Percentiles rank a stretch among this genome's conserved stretches.
These are phyloP conservation scores for Lagodon rhomboides DNA, from an alignment of 2,797 vertebrate species.

Conservation along the genomic window DNA sequence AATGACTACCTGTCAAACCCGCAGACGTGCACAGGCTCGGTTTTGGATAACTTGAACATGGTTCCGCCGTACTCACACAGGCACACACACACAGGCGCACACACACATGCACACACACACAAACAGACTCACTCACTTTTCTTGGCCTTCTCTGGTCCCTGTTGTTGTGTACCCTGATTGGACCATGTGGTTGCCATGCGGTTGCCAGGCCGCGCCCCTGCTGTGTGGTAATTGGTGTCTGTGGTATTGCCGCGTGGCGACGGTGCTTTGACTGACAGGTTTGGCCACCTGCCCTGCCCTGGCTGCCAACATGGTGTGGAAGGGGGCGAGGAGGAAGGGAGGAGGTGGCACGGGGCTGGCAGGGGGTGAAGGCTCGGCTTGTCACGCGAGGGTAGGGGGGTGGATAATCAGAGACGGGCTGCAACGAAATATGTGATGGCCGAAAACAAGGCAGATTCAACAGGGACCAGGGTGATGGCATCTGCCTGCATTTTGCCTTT, in stretches of 20 bases:
- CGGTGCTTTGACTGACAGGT: constrained; percentile 85
- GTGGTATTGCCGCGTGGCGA: constrained; percentile 82
- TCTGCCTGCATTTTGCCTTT: constrained; percentile 29
- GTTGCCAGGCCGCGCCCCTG: constrained; percentile 87
- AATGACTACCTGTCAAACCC: constrained; percentile 61
- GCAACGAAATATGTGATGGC: constrained; percentile 61
- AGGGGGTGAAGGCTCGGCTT: constrained; percentile 58
- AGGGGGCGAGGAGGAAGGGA: constrained; percentile 55
- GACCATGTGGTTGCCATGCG: constrained; percentile 88
- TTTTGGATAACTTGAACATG: constrained; percentile 55
- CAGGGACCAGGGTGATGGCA: constrained; percentile 60
- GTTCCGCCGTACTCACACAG: not conserved
- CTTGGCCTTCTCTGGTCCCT: constrained; percentile 83
- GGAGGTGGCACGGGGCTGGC: constrained; percentile 63
- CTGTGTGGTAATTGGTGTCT: constrained; percentile 89
- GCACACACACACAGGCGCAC: not conserved
- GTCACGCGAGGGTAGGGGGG: constrained; percentile 43
- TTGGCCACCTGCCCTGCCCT: constrained; percentile 89
- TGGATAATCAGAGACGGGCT: constrained; percentile 62
- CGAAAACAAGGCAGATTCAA: constrained; percentile 54
- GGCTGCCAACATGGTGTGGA: constrained; percentile 76
- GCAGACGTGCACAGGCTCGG: constrained; percentile 30
- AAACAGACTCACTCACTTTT: constrained; percentile 54
- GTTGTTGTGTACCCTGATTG: constrained; percentile 87
- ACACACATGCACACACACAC: constrained; percentile 35